Conservation (phyloP, 2,888 invertebrate species). For the Serripes groenlandicus region DNA sequence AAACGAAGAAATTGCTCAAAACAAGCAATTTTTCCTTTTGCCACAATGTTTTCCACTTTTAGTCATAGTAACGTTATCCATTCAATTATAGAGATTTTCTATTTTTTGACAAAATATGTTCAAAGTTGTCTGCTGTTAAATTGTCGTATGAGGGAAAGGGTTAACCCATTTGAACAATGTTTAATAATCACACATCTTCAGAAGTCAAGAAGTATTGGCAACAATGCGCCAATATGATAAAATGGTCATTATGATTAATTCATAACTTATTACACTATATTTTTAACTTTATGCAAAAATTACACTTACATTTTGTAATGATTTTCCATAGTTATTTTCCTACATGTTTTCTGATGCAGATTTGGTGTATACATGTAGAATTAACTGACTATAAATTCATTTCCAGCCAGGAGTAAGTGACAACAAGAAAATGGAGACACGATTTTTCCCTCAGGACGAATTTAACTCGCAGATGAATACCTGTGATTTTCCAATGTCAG, state of each 20-base stretch:
- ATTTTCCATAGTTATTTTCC: no score
- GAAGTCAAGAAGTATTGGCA: no score
- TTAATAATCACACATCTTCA: no score
- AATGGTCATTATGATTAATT: no score
- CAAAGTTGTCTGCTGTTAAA: not conserved
- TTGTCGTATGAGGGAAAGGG: not conserved
- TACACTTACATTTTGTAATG: no score
- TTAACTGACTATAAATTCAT: no score
- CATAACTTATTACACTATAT: no score
- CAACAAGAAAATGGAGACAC: conserved; percentile 42
- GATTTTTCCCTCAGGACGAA: conserved; percentile 35
- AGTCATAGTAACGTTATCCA: not conserved
- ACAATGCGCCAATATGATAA: no score
- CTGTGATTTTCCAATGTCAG: conserved; percentile 65
- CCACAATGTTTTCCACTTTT: not conserved
- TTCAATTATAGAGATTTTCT: not conserved
- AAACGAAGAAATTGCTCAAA: not conserved
- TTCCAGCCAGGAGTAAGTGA: conserved; percentile 20
- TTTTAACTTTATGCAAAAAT: no score
- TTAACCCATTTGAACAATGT: no score
- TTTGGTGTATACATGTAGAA: no score
- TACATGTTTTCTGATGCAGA: no score
- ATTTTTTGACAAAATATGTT: not conserved
- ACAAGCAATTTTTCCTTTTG: conserved; percentile 1
- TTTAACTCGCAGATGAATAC: conserved; percentile 52